Base-by-base conservation (phyloP, 1,140 invertebrate species). In the Bombus fervidus region DNA sequence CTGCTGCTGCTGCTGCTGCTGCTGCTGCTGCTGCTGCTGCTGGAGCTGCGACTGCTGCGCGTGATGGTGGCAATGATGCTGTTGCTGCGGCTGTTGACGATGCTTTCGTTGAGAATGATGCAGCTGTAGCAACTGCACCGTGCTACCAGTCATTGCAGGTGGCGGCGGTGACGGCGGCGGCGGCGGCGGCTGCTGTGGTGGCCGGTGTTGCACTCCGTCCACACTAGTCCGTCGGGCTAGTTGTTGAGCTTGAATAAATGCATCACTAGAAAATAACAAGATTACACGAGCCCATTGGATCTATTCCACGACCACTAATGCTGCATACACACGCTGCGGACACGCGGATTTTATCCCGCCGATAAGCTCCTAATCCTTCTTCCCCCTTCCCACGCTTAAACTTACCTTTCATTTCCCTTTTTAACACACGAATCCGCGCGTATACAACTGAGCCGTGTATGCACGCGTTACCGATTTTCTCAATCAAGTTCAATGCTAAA, bases 241-340 rank as follows among this genome's bases (percentile, higher is more conserved):
- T 96, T 97, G 97, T 97, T 98, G 97, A 97, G 97, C 97, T 97
- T 98, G 97, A 97, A 98, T 97, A 97, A 98, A 98, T 97, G 98
- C 97, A 97, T 98, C 97, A 97, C 97, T 98, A 97, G 96, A 98
- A 97, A 97, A 97, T 97, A 97, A 97, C 96, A 97, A 96, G 95
- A 95, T 94, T 93, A 94, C 93, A 94, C 94, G 91, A 94, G 93
- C 92, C 94, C 93, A 90, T 93, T 93, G 91, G 91, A 93, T 94
- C 91, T 94, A 93, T 92, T 90, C 88, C 93, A 93, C 92, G 91
- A 92, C 89, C 88, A 92, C 93, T 93, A 93, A 91, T 91, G 92
- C 87, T 86, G 89, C 86, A 92, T 89, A 85, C 90, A 81, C 86
- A 83, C 79, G 83, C 87, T 31, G 66, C 77, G 66, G 64, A n/a